Percentiles rank a stretch among this genome's conserved stretches.
These are phyloP conservation scores for Drosophila paramelanica DNA, from an alignment of 2,888 invertebrate genomes.

Conservation along the genomic window DNA sequence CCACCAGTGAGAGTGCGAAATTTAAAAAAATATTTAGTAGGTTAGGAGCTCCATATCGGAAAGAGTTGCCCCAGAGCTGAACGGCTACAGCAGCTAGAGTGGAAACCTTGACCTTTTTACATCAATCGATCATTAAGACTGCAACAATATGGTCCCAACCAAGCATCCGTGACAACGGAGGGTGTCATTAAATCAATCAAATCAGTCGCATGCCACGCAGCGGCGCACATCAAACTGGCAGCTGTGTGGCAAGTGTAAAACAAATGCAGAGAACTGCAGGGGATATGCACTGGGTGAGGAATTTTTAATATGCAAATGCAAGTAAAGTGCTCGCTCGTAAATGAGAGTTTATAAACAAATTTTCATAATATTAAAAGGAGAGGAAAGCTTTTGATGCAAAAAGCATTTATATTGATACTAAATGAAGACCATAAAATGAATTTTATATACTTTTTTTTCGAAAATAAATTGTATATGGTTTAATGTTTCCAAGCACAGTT, in stretches of 20 bases:
- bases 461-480: too few relatives aligned
- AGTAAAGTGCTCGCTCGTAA: background rate
- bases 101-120: slow-evolving; percentile 32
- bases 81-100: background rate
- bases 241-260: slow-evolving; percentile 10
- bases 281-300: background rate
- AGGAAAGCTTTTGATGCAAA: too few relatives aligned
- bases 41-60: background rate
- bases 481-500: too few relatives aligned
- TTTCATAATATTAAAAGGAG: too few relatives aligned
- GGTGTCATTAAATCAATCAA: slow-evolving; percentile 64
- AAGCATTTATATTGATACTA: too few relatives aligned
- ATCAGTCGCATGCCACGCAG: slow-evolving; percentile 27
- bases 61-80: background rate
- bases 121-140: slow-evolving; percentile 24
- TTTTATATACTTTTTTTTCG: too few relatives aligned
- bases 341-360: background rate
- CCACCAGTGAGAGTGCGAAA: background rate
- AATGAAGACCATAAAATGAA: too few relatives aligned
- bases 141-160: background rate
- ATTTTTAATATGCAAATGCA: slow-evolving; percentile 48
- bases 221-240: slow-evolving; percentile 23
- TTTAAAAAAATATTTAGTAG: slow-evolving; percentile 8
- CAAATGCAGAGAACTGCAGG: background rate
- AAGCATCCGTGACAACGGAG: slow-evolving; percentile 11